Conservation (phyloP, 2,888 invertebrate species). For the Dusona sp. region DNA sequence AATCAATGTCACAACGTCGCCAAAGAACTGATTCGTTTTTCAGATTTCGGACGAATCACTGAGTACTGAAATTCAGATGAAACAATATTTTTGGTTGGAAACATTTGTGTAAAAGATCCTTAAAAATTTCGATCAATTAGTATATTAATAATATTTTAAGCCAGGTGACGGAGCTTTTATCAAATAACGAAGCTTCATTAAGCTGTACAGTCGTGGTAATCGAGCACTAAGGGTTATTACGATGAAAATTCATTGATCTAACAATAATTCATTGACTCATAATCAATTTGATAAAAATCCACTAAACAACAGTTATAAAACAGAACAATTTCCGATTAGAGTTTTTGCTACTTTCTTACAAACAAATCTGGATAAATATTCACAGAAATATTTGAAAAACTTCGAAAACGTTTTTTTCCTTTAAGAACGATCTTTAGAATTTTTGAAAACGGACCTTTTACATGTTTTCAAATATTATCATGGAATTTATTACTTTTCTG, state of each 20-base stretch:
- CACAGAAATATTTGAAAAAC: not conserved
- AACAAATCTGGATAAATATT: not conserved
- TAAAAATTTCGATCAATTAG: constrained; percentile 30
- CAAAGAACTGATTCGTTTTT: not conserved
- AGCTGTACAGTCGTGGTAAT: constrained; percentile 4
- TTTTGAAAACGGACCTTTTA: not conserved
- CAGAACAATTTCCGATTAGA: not conserved
- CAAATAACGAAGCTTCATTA: not conserved
- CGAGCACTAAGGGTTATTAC: not conserved
- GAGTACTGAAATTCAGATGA: not conserved
- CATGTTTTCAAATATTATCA: not conserved
- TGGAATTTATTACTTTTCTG: not conserved
- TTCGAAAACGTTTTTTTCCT: not conserved
- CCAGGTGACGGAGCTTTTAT: constrained; percentile 57
- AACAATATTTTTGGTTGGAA: not conserved
- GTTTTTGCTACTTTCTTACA: not conserved
- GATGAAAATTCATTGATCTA: not conserved
- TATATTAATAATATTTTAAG: constrained; percentile 52
- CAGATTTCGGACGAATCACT: not conserved
- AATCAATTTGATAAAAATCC: not conserved
- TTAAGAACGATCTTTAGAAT: no score
- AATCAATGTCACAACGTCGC: not conserved
- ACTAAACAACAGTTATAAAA: not conserved
- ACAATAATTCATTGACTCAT: not conserved
- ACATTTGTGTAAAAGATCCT: not conserved